Conservation (phyloP, 2,113 vertebrate species). For the Trinectes maculatus region DNA sequence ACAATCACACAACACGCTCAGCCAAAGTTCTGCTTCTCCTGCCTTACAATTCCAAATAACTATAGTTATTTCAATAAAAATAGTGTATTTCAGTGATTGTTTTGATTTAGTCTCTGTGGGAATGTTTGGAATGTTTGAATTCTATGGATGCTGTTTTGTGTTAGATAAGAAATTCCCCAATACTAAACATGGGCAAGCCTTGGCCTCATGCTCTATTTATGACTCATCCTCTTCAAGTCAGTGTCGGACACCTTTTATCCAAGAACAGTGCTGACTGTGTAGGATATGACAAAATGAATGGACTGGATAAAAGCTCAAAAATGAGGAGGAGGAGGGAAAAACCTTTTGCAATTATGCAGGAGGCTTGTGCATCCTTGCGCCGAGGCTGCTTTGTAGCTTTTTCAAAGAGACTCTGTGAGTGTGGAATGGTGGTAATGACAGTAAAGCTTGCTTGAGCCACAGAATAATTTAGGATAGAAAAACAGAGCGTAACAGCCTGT, state of each 20-base stretch:
- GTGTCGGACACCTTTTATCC: conserved; percentile 25
- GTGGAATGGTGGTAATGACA: conserved; percentile 8
- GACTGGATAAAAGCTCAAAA: conserved; percentile 25
- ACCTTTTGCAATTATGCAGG: conserved; percentile 27
- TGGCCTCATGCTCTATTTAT: conserved; percentile 4
- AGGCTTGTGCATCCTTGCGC: conserved; percentile 13
- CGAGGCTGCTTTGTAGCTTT: conserved; percentile 18
- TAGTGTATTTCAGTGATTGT: conserved; percentile 23
- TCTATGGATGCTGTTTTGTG: not conserved
- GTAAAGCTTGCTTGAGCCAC: conserved; percentile 9
- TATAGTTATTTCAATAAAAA: conserved; percentile 72
- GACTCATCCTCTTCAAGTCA: conserved; percentile 52
- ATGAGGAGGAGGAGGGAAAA: conserved; percentile 50
- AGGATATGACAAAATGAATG: conserved; percentile 32
- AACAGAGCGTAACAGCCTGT: conserved; percentile 9
- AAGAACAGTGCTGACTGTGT: not conserved
- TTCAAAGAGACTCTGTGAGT: not conserved
- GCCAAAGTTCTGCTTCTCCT: conserved; percentile 54
- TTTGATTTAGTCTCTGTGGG: conserved; percentile 5
- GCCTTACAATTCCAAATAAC: conserved; percentile 57
- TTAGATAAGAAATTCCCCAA: conserved; percentile 4
- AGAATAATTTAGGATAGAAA: conserved; percentile 54
- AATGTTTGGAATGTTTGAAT: conserved; percentile 13
- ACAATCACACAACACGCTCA: conserved; percentile 42
- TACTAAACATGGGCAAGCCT: conserved; percentile 6